These are phyloP conservation scores for Sesia apiformis DNA, from an alignment of 2,888 invertebrate genomes.

Conservation along the genomic window DNA sequence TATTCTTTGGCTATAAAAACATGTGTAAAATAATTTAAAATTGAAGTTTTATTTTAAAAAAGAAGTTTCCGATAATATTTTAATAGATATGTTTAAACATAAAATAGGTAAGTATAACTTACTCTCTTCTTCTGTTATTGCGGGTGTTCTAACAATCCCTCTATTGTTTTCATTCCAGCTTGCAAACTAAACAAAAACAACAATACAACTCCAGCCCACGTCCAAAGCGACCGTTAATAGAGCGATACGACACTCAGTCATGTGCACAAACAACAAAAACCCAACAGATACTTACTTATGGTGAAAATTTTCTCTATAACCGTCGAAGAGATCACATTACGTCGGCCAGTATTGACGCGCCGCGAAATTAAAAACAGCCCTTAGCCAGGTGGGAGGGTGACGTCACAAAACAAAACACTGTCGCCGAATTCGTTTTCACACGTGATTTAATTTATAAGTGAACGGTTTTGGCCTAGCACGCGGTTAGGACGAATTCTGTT, in stretches of 20 bases:
- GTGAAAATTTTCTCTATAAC: slow-evolving; percentile 29
- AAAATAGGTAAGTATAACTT: too few species aligned
- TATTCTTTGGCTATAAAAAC: too few species aligned
- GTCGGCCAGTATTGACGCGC: slow-evolving; percentile 25
- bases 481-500: slow-evolving; percentile 21
- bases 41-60: too few species aligned
- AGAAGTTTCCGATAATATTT: too few species aligned
- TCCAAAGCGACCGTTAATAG: neutral
- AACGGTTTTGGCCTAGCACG: slow-evolving; percentile 40
- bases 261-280: slow-evolving; percentile 6
- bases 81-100: too few species aligned
- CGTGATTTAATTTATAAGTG: slow-evolving; percentile 52
- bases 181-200: neutral
- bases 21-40: too few species aligned
- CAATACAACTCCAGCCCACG: neutral
- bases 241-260: neutral
- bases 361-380: slow-evolving; percentile 14
- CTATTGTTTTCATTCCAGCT: neutral
- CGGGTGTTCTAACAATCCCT: too few species aligned
- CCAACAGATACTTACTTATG: slow-evolving; percentile 25
- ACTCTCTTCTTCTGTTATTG: too few species aligned
- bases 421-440: slow-evolving; percentile 19
- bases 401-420: slow-evolving; percentile 22
- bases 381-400: slow-evolving; percentile 15
- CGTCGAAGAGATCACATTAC: slow-evolving; percentile 27